These are phyloP conservation scores for Lipophrys pholis DNA, from an alignment of 2,113 vertebrate species.

Conservation along the genomic window DNA sequence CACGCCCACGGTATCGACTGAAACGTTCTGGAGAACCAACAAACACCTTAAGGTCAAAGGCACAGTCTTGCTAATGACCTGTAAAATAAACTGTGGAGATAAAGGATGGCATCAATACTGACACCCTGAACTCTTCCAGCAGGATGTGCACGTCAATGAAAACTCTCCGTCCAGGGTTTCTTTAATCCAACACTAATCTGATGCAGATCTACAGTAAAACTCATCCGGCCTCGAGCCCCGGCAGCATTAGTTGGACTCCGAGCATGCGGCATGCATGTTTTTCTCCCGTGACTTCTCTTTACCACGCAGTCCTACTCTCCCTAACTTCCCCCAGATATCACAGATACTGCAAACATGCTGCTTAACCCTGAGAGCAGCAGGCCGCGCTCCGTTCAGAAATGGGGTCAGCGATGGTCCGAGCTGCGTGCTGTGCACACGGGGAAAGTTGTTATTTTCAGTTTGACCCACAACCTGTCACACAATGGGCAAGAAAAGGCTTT, in stretches of 20 bases:
- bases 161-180: constrained; percentile 22
- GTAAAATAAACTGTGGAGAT: constrained; percentile 42
- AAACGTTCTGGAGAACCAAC: constrained; percentile 25
- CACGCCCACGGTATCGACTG: constrained; percentile 32
- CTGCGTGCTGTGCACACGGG: constrained; percentile 14
- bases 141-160: constrained; percentile 19
- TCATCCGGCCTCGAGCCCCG: too few relatives aligned
- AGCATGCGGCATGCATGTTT: background rate
- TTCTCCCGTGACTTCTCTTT: background rate
- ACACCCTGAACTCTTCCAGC: constrained; percentile 33
- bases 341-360: constrained; percentile 37
- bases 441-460: constrained; percentile 38
- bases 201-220: too few relatives aligned
- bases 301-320: background rate
- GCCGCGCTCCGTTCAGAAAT: constrained; percentile 22
- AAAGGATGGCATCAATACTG: constrained; percentile 43
- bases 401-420: constrained; percentile 4
- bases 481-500: background rate
- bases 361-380: constrained; percentile 21
- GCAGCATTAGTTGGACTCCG: too few relatives aligned
- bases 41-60: constrained; percentile 35
- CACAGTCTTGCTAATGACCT: constrained; percentile 45
- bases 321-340: constrained; percentile 49
- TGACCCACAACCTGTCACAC: constrained; percentile 25
- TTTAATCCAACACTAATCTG: constrained; percentile 30